Evolutionary conservation across 2,113 vertebrate species (phyloP).

Genomic region (Aix galericulata): DNA sequence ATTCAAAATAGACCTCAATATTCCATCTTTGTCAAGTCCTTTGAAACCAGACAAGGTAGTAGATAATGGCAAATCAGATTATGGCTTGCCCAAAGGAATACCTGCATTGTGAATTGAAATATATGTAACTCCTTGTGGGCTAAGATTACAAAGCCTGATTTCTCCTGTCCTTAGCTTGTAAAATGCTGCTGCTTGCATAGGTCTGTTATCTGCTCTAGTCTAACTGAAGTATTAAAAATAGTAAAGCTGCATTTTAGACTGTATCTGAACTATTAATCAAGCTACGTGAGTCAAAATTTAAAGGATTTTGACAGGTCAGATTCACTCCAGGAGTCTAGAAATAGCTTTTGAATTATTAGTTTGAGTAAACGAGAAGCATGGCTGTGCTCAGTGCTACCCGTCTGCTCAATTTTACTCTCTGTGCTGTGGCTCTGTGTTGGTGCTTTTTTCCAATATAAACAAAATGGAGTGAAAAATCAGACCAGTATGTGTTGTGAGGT

Average conservation of each 20-base stretch:
- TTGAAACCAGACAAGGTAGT: neutral
- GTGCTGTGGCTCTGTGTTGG: neutral
- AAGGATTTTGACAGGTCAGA: neutral
- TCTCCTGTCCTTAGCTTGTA: neutral
- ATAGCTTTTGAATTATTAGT: neutral
- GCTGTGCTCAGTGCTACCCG: neutral
- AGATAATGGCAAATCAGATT: neutral
- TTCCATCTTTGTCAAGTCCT: slow-evolving; percentile 1
- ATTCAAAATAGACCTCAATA: neutral
- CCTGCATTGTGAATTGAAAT: neutral
- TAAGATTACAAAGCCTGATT: neutral
- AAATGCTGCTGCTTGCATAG: neutral
- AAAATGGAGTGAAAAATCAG: neutral
- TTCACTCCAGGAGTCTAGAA: slow-evolving; percentile 3
- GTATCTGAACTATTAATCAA: neutral
- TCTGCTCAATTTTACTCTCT: neutral
- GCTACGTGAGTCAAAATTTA: neutral
- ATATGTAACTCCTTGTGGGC: neutral
- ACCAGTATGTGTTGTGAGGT: neutral
- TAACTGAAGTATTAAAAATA: neutral
- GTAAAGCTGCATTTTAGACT: neutral
- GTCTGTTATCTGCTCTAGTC: neutral
- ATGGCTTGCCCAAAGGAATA: neutral
- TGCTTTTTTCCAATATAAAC: neutral
- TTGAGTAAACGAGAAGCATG: neutral